Base-by-base conservation (phyloP, 2,888 invertebrate genomes). In the Torymus aiolomorphi region DNA sequence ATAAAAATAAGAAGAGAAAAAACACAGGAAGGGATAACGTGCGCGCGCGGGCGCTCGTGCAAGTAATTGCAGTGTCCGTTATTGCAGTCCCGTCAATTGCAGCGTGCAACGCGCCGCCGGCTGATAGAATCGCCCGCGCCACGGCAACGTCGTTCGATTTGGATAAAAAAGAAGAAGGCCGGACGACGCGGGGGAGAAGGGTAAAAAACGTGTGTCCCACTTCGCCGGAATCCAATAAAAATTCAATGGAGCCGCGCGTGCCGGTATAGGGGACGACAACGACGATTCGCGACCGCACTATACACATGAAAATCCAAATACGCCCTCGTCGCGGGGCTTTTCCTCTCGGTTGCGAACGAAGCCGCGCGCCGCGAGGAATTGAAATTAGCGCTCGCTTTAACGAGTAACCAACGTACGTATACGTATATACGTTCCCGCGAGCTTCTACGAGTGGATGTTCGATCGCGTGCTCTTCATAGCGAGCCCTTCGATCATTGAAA, bases 201-300 rank as follows among this genome's bases (percentile, higher is more conserved):
- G 61, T 52, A 52, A 14, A 18, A 62, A 24, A 24, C 76, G 59
- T 75, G 76, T 61, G 81, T 75, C 78, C 81, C 69, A 81, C 81
- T 79, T 81, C 57, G 69, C 2, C 24, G 62, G 72, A 76, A 78
- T 78, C 76, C 76, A 79, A 79, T 81, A 81, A 78, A 81, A 78
- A 79, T 81, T 79, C 76, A 76, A 81, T 76, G 69, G 78, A 69
- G 78, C 56, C 59, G 11, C 57, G 56, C 31, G 11, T 0, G 18
- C 31, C 31, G 63, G 31, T 20, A 56, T 24, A 49, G 18, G 52
- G 13, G 20, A n/a, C 61, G 20, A 54, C 62, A 51, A 73, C 42
- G 42, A 42, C 42, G 42, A 42, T 42, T 42, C 42, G 42, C 42
- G 42, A 42, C 42, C 42, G 42, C 42, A 42, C 8, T 42, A 42